Evolutionary conservation across 2,888 invertebrate genomes (phyloP).

Genomic region (Gymnosoma rotundatum): DNA sequence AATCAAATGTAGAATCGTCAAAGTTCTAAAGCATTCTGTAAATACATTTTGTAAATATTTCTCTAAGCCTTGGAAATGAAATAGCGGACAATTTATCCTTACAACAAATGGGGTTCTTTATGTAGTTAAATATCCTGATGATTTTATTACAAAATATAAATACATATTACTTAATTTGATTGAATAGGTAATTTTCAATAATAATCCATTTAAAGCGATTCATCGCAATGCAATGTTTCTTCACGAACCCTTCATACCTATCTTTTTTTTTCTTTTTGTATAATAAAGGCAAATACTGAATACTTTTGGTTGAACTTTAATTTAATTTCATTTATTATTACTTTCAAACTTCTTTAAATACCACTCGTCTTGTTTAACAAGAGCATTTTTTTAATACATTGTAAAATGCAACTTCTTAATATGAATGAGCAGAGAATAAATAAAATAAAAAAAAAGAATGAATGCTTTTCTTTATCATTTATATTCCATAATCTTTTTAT

Average conservation of each 20-base stretch:
- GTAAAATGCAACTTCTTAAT: conserved; percentile 3
- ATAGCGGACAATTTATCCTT: no score
- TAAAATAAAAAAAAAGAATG: conserved; percentile 20
- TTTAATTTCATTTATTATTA: background rate
- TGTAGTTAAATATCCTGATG: no score
- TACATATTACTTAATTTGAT: no score
- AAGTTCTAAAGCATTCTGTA: no score
- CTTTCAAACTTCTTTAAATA: background rate
- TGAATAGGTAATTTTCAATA: no score
- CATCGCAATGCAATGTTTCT: background rate
- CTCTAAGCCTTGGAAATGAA: no score
- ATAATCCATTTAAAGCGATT: background rate
- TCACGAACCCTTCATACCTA: background rate
- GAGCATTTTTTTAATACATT: conserved; percentile 14
- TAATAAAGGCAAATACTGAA: background rate
- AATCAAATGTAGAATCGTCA: no score
- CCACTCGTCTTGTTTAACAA: background rate
- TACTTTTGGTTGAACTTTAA: background rate
- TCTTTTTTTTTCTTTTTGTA: background rate
- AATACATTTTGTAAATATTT: no score
- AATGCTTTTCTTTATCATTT: conserved; percentile 54
- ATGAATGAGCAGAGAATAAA: conserved; percentile 16
- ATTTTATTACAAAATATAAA: no score
- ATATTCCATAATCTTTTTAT: conserved; percentile 56
- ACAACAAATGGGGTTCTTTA: no score